These are phyloP conservation scores for Pristionchus mayeri DNA, from an alignment of 2,888 invertebrate genomes.

Conservation along the genomic window DNA sequence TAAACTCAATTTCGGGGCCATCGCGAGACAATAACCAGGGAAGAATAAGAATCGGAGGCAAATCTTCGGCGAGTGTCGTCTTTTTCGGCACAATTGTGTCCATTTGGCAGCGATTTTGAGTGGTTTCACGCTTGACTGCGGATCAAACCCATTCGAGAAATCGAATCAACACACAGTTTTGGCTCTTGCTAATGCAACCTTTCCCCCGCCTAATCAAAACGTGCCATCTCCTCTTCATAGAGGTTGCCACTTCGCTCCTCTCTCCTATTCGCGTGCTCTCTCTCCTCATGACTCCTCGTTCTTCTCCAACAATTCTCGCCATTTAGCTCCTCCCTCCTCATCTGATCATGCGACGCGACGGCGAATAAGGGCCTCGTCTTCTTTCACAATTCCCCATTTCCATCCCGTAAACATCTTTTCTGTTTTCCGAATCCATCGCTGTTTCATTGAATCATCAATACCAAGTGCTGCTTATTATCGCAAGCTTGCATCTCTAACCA, in stretches of 20 bases:
- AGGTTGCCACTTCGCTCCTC: conserved; percentile 11
- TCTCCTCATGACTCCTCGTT: background rate
- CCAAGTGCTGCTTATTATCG: background rate
- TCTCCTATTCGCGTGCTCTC: background rate
- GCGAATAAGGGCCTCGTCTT: background rate
- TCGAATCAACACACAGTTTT: conserved; percentile 24
- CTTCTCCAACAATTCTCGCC: background rate
- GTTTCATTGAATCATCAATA: background rate
- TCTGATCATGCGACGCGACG: background rate
- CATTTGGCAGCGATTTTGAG: conserved; percentile 17
- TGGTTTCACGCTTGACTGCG: conserved; percentile 11
- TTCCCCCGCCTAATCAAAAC: conserved; percentile 21
- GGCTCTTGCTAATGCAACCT: conserved; percentile 10
- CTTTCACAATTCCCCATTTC: background rate
- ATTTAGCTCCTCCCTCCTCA: conserved; percentile 4
- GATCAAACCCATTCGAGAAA: conserved; percentile 32
- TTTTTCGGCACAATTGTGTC: background rate
- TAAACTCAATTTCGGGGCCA: conserved; percentile 38
- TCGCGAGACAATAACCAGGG: conserved; percentile 27
- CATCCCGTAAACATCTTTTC: background rate
- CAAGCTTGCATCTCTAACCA: background rate
- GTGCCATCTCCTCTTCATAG: conserved; percentile 33
- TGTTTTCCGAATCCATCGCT: background rate
- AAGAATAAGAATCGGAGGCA: background rate
- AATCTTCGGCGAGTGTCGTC: background rate